phyloP scores from a whole-genome alignment of 2,888 invertebrate genomes.

The Ceramica pisi region DNA sequence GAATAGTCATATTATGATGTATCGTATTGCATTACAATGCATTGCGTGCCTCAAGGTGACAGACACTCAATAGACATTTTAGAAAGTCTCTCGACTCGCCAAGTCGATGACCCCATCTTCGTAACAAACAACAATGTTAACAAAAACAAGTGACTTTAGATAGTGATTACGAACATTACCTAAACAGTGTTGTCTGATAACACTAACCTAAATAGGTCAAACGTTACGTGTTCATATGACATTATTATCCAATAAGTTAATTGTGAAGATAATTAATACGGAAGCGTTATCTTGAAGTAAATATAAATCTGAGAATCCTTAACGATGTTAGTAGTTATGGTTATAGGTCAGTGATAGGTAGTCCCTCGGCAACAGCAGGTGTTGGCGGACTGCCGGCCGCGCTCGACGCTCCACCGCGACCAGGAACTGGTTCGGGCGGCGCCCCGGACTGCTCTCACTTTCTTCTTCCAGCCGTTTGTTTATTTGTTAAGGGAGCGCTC shows the following conservation, averaged over 20 bases:
- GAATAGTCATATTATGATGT: conserved; percentile 53
- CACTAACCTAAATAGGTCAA: conserved; percentile 56
- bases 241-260: conserved; percentile 72
- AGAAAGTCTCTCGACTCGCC: conserved; percentile 86
- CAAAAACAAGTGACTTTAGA: conserved; percentile 19
- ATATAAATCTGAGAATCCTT: conserved; percentile 68
- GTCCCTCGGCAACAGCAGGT: conserved; percentile 72
- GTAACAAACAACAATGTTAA: conserved; percentile 58
- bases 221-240: conserved; percentile 42
- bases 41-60: conserved; percentile 87
- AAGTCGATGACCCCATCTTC: conserved; percentile 82
- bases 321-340: conserved; percentile 80
- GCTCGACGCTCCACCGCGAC: conserved; percentile 21
- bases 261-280: conserved; percentile 71
- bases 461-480: conserved; percentile 86
- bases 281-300: conserved; percentile 64
- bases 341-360: conserved; percentile 83
- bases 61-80: conserved; percentile 88
- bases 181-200: conserved; percentile 29
- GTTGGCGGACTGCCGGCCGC: conserved; percentile 63
- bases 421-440: conserved; percentile 82
- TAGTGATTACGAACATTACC: conserved; percentile 17
- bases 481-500: conserved; percentile 88
- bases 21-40: conserved; percentile 42
- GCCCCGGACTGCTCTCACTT: conserved; percentile 87